Evolutionary conservation across 2,888 invertebrate species (phyloP), one percentile per base, ranked within the genome.

Genomic region (Lycaena phlaeas): DNA sequence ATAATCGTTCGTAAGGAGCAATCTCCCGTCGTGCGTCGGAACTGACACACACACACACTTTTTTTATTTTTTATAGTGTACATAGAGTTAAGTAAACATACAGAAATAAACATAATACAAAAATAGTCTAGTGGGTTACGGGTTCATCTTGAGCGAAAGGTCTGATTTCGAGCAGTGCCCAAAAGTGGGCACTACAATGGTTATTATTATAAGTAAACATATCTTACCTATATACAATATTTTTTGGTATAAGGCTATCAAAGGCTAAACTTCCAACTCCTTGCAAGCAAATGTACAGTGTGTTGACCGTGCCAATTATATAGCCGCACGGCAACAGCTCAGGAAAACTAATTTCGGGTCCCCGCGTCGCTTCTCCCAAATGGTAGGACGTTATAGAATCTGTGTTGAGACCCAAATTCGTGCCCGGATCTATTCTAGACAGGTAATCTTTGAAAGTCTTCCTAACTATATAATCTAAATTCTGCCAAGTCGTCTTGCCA

Each of bases 381-480:
- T 96, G 95, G 73, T 98, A 98, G 53, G 95, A 94, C 45, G 94
- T 92, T 44, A 98, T 93, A 15, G 96, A 95, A 62, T 98, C 97
- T 7, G 91, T 90, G 52, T 89, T 89, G 44, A 91, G 66, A 2
- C 96, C 96, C 43, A 97, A 85, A 69, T 94, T 94, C 31, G 95
- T 94, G 10, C 94, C 94, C 1, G 96, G 95, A 81, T 98, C 98
- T 56, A 98, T 91, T 58, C 96, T 89, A 30, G 94, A 90, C 40
- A 96, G 88, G 74, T 97, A 97, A 61, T 98, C 97, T 72, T 97
- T 97, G 71, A 98, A 97, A 39, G 95, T 92, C 71, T 95, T 91
- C 57, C 94, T 88, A 48, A 97, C 93, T 54, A 94, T 92, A 57
- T 93, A 93, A 77, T 98, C 97, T 59, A 98, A 85, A 64, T 94